A percentile compares a stretch with the other conserved stretches of the same genome.
These are phyloP conservation scores for Papilio aristodemus DNA, from an alignment of 1,140 invertebrate species.

Conservation along the genomic window DNA sequence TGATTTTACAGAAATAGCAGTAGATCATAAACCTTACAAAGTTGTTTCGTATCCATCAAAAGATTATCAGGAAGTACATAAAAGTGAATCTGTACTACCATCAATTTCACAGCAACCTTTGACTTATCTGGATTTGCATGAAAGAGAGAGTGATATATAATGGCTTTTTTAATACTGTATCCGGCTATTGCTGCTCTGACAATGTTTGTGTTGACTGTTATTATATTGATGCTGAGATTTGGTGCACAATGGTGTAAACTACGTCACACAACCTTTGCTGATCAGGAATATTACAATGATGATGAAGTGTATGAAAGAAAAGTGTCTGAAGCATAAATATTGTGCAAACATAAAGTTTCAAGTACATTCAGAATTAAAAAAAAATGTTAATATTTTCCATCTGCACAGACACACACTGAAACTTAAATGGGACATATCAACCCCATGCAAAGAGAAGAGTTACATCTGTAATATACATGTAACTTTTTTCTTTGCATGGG, in stretches of 20 bases:
- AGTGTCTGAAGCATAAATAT: conserved; percentile 64
- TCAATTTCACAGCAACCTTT: conserved; percentile 67
- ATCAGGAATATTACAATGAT: conserved; percentile 66
- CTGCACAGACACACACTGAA: no score
- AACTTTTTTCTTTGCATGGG: no score
- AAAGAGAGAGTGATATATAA: conserved; percentile 91
- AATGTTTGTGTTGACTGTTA: conserved; percentile 86
- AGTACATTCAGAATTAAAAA: no score
- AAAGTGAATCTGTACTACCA: conserved; percentile 52
- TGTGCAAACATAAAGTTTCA: no score
- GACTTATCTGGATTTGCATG: conserved; percentile 87
- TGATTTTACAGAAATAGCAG: conserved; percentile 88
- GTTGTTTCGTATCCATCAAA: conserved; percentile 57
- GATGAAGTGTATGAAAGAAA: conserved; percentile 70
- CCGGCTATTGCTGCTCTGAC: conserved; percentile 86
- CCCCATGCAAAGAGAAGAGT: no score
- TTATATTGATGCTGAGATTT: conserved; percentile 87
- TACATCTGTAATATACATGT: no score
- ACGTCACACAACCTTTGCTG: conserved; percentile 82
- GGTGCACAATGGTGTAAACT: conserved; percentile 85
- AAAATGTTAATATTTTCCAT: no score
- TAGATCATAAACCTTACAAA: conserved; percentile 60
- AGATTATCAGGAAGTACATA: conserved; percentile 56
- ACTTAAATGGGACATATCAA: no score
- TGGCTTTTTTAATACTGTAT: conserved; percentile 87